These are phyloP conservation scores for Vireo griseus DNA, from an alignment of 2,797 vertebrate species.

Conservation along the genomic window DNA sequence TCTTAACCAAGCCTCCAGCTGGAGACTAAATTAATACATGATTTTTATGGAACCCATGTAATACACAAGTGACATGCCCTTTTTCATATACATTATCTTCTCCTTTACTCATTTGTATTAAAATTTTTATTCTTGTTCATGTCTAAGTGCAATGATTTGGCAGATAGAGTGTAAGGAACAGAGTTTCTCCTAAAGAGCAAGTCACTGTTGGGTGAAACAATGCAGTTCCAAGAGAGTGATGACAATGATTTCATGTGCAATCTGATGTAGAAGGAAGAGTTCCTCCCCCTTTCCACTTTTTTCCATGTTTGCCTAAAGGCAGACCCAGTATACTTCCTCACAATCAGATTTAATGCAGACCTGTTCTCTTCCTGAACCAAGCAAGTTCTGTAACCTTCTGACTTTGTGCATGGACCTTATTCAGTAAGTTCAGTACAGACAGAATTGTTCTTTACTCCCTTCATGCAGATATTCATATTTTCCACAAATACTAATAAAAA, in stretches of 20 bases:
- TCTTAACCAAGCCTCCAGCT: not conserved
- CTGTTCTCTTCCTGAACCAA: not conserved
- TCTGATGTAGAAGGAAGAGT: not conserved
- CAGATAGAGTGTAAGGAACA: not conserved
- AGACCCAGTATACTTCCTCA: not conserved
- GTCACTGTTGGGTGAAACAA: not conserved
- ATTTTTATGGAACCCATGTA: not conserved
- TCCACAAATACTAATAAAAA: not conserved
- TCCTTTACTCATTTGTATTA: not conserved
- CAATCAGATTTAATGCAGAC: not conserved
- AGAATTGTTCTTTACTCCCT: not conserved
- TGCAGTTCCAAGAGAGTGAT: not conserved
- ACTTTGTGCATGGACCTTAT: not conserved
- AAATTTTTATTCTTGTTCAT: not conserved
- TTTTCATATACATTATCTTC: not conserved
- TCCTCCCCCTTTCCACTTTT: not conserved
- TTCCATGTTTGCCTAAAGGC: not conserved
- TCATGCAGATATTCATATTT: not conserved
- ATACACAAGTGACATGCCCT: not conserved
- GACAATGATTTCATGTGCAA: accelerated
- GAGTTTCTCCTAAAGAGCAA: accelerated
- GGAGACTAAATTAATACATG: accelerated
- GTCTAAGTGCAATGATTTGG: not conserved
- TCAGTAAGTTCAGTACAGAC: not conserved
- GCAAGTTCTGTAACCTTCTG: not conserved